Base-by-base conservation (phyloP, 2,113 vertebrate species). In the Rhagologus leucostigma region DNA sequence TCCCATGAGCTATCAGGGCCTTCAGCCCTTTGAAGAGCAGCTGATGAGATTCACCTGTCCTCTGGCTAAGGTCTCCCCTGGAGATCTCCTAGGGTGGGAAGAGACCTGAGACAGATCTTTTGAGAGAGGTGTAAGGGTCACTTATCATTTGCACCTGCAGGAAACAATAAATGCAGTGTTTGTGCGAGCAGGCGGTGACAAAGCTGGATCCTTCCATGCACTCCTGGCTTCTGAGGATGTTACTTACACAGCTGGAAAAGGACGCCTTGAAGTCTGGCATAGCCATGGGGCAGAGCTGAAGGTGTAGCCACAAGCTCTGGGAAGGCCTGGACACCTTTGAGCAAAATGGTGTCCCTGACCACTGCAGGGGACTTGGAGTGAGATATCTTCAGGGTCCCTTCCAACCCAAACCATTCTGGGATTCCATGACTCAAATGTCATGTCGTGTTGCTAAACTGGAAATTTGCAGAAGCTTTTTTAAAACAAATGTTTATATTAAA, bases 131-230 rank as follows among this genome's bases (percentile, higher is more conserved):
- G 52, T 33, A 19, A 11, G 30, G 55, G 26, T 30, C 80, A 26
- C 8, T 32, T 30, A 5, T 7, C 39, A 22, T 64, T 63, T 68
- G 24, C 13, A 50, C 15, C 53, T 53, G 60, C 55, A 69, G 37
- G 44, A 62, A 90, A 70, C 0, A 5, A 20, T 8, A 26, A 21
- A 63, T 55, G 20, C 0, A 0, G 3, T n/a, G 22, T 63, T 67
- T 24, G 33, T 67, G 44, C 0, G 6, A 52, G 30, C 70, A 42
- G n/a, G 42, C 15, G 46, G 9, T 2, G 7, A 49, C 33, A 78
- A 39, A 79, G 10, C 44, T 68, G 44, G 26, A 23, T 30, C 39
- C 13, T 18, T 2, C 14, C 29, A 5, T 27, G 37, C 41, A 24
- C 50, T 74, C 16, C 53, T 85, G 83, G 6, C 35, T 37, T 24